phyloP scores from a whole-genome alignment of 2,888 invertebrate species.

The Apoderus coryli region DNA sequence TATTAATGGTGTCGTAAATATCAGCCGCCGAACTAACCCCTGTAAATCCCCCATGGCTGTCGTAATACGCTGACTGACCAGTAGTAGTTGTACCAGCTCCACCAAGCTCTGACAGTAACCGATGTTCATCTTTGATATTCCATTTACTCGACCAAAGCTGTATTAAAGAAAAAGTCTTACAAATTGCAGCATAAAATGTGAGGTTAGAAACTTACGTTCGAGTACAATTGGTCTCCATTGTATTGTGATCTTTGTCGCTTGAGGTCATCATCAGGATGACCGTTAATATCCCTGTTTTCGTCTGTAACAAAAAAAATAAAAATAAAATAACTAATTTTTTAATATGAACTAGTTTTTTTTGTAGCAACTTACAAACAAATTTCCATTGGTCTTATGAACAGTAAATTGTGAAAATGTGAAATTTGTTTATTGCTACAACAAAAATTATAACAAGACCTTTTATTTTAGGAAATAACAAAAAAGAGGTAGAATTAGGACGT shows the following conservation, averaged over 20 bases:
- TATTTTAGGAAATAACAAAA: too few relatives aligned
- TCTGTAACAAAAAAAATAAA: constrained; percentile 38
- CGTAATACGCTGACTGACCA: constrained; percentile 37
- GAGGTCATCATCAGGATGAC: constrained; percentile 75
- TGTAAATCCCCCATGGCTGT: constrained; percentile 40
- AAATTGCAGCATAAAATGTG: constrained; percentile 13
- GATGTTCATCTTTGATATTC: constrained; percentile 86
- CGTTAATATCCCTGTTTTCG: constrained; percentile 78
- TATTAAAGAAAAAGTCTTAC: constrained; percentile 15
- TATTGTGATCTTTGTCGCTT: constrained; percentile 79
- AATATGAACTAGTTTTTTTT: too few relatives aligned
- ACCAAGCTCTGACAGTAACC: constrained; percentile 69
- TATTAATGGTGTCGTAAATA: constrained; percentile 55
- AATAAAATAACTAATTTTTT: too few relatives aligned
- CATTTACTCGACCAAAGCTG: constrained; percentile 78
- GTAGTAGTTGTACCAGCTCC: constrained; percentile 39
- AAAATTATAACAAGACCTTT: too few relatives aligned
- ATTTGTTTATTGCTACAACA: too few relatives aligned
- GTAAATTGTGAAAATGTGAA: constrained; percentile 1
- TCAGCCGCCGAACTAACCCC: constrained; percentile 38
- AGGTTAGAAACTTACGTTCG: constrained; percentile 60
- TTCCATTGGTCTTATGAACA: too few relatives aligned
- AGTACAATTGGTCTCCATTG: constrained; percentile 79
- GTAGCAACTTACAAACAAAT: too few relatives aligned
- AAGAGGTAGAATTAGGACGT: too few relatives aligned